phyloP scores from a whole-genome alignment of 1,140 invertebrate genomes.

The Sweltsa coloradensis region DNA sequence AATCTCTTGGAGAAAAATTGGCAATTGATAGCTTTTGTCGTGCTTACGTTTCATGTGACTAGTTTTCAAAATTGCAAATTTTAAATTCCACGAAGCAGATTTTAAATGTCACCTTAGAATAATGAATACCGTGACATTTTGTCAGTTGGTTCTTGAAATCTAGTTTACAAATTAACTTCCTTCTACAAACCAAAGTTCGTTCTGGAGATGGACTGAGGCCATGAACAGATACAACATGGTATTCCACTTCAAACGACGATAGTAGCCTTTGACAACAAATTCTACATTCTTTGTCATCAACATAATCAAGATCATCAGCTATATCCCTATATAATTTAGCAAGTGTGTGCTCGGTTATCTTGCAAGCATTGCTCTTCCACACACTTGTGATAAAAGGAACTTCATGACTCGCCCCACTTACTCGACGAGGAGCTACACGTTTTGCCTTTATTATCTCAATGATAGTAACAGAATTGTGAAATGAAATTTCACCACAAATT shows the following conservation, averaged over 20 bases:
- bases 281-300: slow-evolving; percentile 1
- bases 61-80: slow-evolving; percentile 5
- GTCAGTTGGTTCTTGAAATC: slow-evolving; percentile 5
- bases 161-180: slow-evolving; percentile 1
- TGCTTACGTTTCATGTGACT: slow-evolving; percentile 11
- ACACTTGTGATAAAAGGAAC: slow-evolving; percentile 4
- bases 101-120: slow-evolving; percentile 6
- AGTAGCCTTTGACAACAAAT: not conserved
- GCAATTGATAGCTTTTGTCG: slow-evolving; percentile 1
- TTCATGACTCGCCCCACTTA: slow-evolving; percentile 3
- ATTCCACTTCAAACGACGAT: not conserved
- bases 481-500: too few relatives aligned
- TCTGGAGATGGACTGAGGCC: not conserved
- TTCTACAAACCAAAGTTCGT: slow-evolving; percentile 9
- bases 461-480: too few relatives aligned
- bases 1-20: slow-evolving; percentile 3
- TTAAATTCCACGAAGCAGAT: slow-evolving; percentile 12
- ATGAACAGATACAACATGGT: not conserved
- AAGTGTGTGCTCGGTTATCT: not conserved
- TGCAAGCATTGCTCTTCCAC: not conserved
- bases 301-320: not conserved
- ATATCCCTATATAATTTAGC: not conserved
- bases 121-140: slow-evolving; percentile 6
- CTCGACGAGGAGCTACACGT: not conserved
- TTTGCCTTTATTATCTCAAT: slow-evolving; percentile 8